A percentile compares a stretch with the other conserved stretches of the same genome.
phyloP scores from a whole-genome alignment of 2,888 invertebrate genomes.

The Macrophya alboannulata region DNA sequence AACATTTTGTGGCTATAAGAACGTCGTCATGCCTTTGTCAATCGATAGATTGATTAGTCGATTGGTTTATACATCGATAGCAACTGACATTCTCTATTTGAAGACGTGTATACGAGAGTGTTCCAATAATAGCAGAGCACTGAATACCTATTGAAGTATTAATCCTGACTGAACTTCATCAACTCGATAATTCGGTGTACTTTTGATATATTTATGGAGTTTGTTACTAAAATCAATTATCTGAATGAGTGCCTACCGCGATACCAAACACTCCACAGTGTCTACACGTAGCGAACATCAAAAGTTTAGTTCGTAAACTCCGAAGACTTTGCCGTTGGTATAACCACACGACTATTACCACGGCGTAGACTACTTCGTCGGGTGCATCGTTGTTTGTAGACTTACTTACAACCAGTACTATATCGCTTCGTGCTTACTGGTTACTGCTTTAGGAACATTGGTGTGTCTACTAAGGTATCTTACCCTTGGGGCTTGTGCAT shows the following conservation, averaged over 20 bases:
- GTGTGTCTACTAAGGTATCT: slow-evolving; percentile 52
- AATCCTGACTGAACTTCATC: not conserved
- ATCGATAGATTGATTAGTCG: not conserved
- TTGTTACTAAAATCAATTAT: not conserved
- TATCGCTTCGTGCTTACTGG: slow-evolving; percentile 45
- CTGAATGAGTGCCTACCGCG: not conserved
- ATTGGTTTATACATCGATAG: slow-evolving; percentile 14
- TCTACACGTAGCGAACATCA: slow-evolving; percentile 8
- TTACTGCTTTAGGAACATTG: slow-evolving; percentile 45
- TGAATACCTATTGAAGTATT: not conserved
- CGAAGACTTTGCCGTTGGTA: slow-evolving; percentile 41
- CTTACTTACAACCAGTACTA: slow-evolving; percentile 35
- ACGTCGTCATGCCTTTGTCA: not conserved
- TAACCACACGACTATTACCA: slow-evolving; percentile 45
- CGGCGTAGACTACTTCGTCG: slow-evolving; percentile 40
- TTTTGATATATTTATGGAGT: not conserved
- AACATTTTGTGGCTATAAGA: not conserved
- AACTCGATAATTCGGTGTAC: not conserved
- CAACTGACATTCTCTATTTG: not conserved
- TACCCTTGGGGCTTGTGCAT: slow-evolving; percentile 53
- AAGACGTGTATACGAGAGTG: not conserved
- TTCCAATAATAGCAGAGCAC: not conserved
- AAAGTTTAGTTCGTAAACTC: slow-evolving; percentile 44
- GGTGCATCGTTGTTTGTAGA: slow-evolving; percentile 51
- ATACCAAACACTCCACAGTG: not conserved